phyloP scores from a whole-genome alignment of 2,888 invertebrate genomes.

The Spicauda simplicius region DNA sequence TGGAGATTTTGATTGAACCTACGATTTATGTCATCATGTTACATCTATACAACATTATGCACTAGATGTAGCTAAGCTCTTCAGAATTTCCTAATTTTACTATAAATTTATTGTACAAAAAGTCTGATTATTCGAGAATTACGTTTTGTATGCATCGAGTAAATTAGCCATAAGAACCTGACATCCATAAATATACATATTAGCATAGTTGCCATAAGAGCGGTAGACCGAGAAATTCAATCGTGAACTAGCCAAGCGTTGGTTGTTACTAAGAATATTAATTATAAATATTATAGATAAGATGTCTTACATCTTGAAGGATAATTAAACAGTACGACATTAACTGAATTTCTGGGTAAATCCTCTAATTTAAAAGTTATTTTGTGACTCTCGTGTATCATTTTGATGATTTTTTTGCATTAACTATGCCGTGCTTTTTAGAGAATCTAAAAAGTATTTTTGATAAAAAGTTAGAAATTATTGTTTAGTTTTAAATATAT shows the following conservation, averaged over 20 bases:
- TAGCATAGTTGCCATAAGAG: neutral
- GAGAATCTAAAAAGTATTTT: slow-evolving; percentile 39
- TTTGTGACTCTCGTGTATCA: too few species aligned
- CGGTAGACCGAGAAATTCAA: slow-evolving; percentile 31
- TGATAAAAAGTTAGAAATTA: neutral
- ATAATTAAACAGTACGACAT: too few species aligned
- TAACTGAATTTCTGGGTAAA: too few species aligned
- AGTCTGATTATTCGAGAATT: neutral
- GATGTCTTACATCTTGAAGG: neutral
- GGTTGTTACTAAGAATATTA: slow-evolving; percentile 1
- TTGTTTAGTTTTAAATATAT: neutral
- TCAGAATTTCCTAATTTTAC: neutral
- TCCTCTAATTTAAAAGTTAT: too few species aligned
- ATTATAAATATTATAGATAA: neutral
- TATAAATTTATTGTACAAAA: neutral
- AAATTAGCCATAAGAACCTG: neutral
- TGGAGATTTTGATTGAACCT: too few species aligned
- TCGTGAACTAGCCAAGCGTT: slow-evolving; percentile 8
- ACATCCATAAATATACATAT: neutral
- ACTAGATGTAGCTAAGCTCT: too few species aligned
- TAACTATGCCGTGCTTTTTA: slow-evolving; percentile 48
- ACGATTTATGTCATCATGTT: too few species aligned
- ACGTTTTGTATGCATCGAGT: neutral
- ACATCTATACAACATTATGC: too few species aligned
- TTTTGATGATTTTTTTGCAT: slow-evolving; percentile 52